Conservation (phyloP, 2,888 invertebrate genomes). For the Rhagonycha lutea region DNA sequence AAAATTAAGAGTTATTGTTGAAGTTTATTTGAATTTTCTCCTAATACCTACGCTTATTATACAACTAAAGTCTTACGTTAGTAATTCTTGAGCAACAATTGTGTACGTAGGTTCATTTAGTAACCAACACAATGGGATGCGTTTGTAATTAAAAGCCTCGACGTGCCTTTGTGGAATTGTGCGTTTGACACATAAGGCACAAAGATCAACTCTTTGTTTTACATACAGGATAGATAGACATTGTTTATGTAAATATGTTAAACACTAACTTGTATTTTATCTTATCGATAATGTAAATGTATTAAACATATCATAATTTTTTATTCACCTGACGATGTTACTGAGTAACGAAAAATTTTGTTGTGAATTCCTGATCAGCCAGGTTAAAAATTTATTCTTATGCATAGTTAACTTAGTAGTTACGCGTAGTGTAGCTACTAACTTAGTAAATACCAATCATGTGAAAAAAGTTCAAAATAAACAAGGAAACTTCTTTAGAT, state of each 20-base stretch:
- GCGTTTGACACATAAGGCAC: conserved; percentile 3
- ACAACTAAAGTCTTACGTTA: background rate
- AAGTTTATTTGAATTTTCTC: background rate
- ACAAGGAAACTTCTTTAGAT: no score
- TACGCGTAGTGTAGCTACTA: no score
- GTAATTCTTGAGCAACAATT: background rate
- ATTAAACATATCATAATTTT: no score
- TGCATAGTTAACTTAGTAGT: no score
- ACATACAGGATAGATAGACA: background rate
- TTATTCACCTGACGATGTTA: no score
- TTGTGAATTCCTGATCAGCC: no score
- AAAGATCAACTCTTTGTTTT: conserved; percentile 9
- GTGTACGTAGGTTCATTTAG: conserved; percentile 11
- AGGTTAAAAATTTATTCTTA: no score
- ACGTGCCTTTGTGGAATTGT: conserved; percentile 9
- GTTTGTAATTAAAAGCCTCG: conserved; percentile 12
- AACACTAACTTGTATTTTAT: background rate
- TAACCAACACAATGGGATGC: conserved; percentile 17
- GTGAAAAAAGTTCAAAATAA: no score
- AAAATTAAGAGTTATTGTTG: background rate
- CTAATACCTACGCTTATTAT: background rate
- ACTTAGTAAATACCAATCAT: no score
- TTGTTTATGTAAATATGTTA: background rate
- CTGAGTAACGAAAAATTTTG: no score
- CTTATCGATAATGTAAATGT: background rate